Base-by-base conservation (phyloP, 2,797 vertebrate genomes). In the Cichlasoma orientale region DNA sequence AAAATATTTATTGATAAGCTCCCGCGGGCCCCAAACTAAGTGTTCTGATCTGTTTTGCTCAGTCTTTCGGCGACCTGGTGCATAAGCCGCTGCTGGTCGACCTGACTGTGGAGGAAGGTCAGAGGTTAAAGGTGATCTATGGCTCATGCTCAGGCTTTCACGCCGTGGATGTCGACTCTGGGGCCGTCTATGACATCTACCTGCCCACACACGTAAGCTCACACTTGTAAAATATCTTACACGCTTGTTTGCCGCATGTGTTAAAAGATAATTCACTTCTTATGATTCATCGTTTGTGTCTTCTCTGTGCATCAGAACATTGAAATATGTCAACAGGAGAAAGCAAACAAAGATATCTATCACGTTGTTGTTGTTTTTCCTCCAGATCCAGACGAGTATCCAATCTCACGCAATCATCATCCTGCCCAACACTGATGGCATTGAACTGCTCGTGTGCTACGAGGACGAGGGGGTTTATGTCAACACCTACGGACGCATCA, bases 401-500 rank as follows among this genome's bases (percentile, higher is more conserved):
- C 96, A 95, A 5, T 97, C 97, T 3, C 97, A 98, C 2, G 97
- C 97, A 94, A 98, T 98, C 92, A 97, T 98, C 88, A 97, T 98
- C 91, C 95, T 98, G 83, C 96, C 97, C 84, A 96, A 97, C 93
- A 96, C 97, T 0, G 97, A 97, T 0, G 97, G 97, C 89, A 96
- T 98, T 83, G 97, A 98, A 91, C 96, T 98, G 95, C 93, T 98
- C 80, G 96, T 98, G 41, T 98, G 97, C 90, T 98, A 98, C 3
- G 97, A 98, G 84, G 97, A 98, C 1, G 97, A 98, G 88, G 97
- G 97, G 0, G 97, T 98, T 38, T 98, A 98, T 1, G 97, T 98
- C 61, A 98, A 97, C 95, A 98, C 97, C 0, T 97, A 97, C 0
- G 97, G 97, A 2, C 96, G 97, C 80, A 98, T 98, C 94, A 97